Percentiles rank a stretch among this genome's conserved stretches.
These are phyloP conservation scores for Phyllotreta striolata DNA, from an alignment of 2,888 invertebrate genomes.

Conservation along the genomic window DNA sequence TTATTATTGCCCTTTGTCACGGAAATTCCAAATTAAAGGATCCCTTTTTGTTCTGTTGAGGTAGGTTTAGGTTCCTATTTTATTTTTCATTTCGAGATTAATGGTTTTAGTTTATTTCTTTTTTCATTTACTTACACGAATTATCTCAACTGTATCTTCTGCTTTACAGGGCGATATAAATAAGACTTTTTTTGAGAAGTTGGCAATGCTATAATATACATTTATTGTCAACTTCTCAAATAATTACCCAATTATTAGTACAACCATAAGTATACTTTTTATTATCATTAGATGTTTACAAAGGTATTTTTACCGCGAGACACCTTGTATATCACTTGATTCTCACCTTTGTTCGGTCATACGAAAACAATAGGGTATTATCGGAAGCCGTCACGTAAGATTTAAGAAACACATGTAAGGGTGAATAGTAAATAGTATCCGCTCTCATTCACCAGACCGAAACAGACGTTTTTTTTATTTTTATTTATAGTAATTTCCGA, in stretches of 20 bases:
- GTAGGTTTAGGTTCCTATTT: not conserved
- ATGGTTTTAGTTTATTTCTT: too few species aligned
- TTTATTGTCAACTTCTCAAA: too few species aligned
- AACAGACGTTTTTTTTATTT: conserved; percentile 36
- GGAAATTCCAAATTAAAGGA: conserved; percentile 6
- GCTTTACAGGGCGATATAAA: not conserved
- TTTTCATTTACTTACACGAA: too few species aligned
- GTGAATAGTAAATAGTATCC: conserved; percentile 29
- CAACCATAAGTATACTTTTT: too few species aligned
- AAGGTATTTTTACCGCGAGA: too few species aligned
- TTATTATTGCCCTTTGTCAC: conserved; percentile 10
- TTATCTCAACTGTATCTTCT: too few species aligned
- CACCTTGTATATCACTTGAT: conserved; percentile 1
- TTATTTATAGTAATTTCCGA: conserved; percentile 1
- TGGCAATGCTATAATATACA: not conserved
- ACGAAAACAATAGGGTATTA: not conserved
- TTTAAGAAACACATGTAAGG: conserved; percentile 28
- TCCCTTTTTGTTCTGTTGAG: not conserved
- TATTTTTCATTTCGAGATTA: not conserved
- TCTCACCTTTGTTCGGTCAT: conserved; percentile 5
- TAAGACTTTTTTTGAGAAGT: not conserved
- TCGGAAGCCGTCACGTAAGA: conserved; percentile 4
- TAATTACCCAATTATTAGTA: too few species aligned
- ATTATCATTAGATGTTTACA: too few species aligned
- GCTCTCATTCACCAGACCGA: conserved; percentile 45